Evolutionary conservation across 2,888 invertebrate genomes (phyloP).

Genomic region (Omphaloscelis lunosa): DNA sequence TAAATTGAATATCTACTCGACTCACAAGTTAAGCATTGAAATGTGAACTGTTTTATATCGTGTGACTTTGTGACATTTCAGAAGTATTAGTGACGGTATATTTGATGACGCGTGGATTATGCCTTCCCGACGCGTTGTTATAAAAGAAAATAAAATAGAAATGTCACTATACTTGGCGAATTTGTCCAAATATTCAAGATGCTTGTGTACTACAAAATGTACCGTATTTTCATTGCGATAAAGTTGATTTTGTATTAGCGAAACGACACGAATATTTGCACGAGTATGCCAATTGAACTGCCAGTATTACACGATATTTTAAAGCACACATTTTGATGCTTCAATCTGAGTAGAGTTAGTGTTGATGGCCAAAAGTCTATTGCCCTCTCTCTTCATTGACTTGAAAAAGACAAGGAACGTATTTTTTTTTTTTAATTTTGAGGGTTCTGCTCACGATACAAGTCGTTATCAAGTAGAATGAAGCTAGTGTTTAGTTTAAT

Average conservation of each 20-base stretch:
- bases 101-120: not conserved
- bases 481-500: slow-evolving; percentile 32
- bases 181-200: not conserved
- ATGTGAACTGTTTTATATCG: slow-evolving; percentile 4
- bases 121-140: not conserved
- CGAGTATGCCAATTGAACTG: not conserved
- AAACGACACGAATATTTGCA: slow-evolving; percentile 4
- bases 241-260: slow-evolving; percentile 1
- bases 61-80: not conserved
- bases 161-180: not conserved
- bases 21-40: slow-evolving; percentile 15
- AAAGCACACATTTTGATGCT: slow-evolving; percentile 8
- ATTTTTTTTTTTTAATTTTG: not conserved
- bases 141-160: not conserved
- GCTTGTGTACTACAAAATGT: not conserved
- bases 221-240: not conserved
- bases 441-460: not conserved
- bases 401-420: slow-evolving; percentile 6
- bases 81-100: not conserved
- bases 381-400: not conserved
- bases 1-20: not conserved
- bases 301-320: not conserved
- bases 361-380: not conserved
- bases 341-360: not conserved
- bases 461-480: not conserved